Percentiles rank a stretch among this genome's conserved stretches.
phyloP scores from a whole-genome alignment of 2,888 invertebrate species.

The Callosobruchus maculatus region DNA sequence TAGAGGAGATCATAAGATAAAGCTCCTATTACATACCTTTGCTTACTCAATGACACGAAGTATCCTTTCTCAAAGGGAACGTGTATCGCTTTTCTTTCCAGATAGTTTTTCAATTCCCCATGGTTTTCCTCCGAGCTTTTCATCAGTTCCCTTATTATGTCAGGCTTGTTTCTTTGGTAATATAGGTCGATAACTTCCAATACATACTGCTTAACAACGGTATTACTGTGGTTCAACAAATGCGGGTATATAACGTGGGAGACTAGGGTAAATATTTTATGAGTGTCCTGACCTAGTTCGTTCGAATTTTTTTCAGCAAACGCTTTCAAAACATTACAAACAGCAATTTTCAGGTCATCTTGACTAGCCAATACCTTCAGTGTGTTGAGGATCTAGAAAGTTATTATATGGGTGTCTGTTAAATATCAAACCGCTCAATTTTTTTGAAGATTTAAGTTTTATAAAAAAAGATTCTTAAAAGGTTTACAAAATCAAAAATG shows the following conservation, averaged over 20 bases:
- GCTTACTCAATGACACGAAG: slow-evolving; percentile 11
- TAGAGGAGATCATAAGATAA: too few relatives aligned
- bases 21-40: too few relatives aligned
- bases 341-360: slow-evolving; percentile 12
- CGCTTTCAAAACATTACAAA: slow-evolving; percentile 9
- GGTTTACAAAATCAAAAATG: too few relatives aligned
- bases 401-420: too few relatives aligned
- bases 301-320: slow-evolving; percentile 9
- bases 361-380: slow-evolving; percentile 14
- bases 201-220: slow-evolving; percentile 15
- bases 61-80: slow-evolving; percentile 9
- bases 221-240: slow-evolving; percentile 6
- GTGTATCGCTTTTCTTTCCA: slow-evolving; percentile 8
- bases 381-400: slow-evolving; percentile 25
- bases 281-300: slow-evolving; percentile 11
- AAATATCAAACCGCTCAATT: too few relatives aligned
- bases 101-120: slow-evolving; percentile 9
- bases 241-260: slow-evolving; percentile 9
- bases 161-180: slow-evolving; percentile 10
- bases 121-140: slow-evolving; percentile 4
- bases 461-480: too few relatives aligned
- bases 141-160: slow-evolving; percentile 11
- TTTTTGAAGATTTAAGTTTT: too few relatives aligned
- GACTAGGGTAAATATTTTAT: slow-evolving; percentile 8
- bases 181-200: slow-evolving; percentile 15